Base-by-base conservation (phyloP, 2,113 vertebrate species). In the Petromus typicus region DNA sequence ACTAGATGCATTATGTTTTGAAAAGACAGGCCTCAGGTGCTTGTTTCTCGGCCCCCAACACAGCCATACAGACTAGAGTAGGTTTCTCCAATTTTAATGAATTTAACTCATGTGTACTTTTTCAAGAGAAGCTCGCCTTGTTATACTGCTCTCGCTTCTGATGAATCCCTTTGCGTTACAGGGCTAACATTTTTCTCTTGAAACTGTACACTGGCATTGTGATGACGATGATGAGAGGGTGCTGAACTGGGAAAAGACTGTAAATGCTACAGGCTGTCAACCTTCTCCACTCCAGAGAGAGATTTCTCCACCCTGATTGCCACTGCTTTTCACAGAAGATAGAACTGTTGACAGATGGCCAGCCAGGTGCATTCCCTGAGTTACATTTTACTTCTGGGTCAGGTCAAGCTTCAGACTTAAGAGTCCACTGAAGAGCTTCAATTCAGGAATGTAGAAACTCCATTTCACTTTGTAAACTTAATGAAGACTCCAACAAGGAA, bases 401-500 rank as follows among this genome's bases (percentile, higher is more conserved):
- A 43, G 17, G 18, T 64, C 20, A 40, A 57, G 12, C 40, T 56
- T 91, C 83, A 94, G 30, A 57, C 16, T 57, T 30, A 37, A n/a
- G 6, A 79, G 56, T 63, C 20, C 43, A 45, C 25, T 86, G 79
- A 12, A 71, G 37, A 20, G 37, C 9, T 3, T 32, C 48, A 40
- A 73, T 79, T 20, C 78, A 89, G 40, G 76, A 80, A 12, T 88
- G 23, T 90, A 73, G n/a, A 76, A 84, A 69, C 18, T 5, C 82
- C 8, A 3, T 87, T 86, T 63, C n/a, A 10, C 13, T 80, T 67
- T 83, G 20, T 13, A 71, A 95, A 11, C 17, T 25, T 71, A n/a
- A 16, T 22, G 34, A 78, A 37, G 54, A 16, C 13, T 48, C 34
- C 5, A 66, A 61, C 18, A 27, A 5, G 23, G 51, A 57, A 27